phyloP scores from a whole-genome alignment of 2,797 vertebrate species.

The Adelosebastes latens region DNA sequence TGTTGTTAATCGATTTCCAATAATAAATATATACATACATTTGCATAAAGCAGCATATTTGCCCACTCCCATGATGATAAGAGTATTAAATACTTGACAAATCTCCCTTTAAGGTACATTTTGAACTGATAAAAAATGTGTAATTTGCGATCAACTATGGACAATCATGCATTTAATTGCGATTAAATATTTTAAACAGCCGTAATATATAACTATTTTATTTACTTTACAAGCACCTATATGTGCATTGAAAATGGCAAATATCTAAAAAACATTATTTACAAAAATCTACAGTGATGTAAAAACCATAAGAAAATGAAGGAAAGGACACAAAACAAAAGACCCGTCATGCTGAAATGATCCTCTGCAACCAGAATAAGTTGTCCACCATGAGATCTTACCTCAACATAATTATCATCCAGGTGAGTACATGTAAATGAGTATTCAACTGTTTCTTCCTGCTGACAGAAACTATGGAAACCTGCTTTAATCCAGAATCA shows the following conservation, averaged over 20 bases:
- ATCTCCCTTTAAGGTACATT: too few relatives aligned
- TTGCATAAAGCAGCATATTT: too few relatives aligned
- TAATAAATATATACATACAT: too few relatives aligned
- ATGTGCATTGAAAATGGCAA: not conserved
- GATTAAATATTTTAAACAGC: too few relatives aligned
- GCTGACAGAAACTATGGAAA: conserved; percentile 24
- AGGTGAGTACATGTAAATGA: conserved; percentile 6
- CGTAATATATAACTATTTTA: too few relatives aligned
- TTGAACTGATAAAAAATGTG: too few relatives aligned
- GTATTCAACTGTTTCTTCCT: not conserved
- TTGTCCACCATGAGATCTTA: not conserved
- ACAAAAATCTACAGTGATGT: not conserved
- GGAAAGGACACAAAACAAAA: not conserved
- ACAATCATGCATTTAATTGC: too few relatives aligned
- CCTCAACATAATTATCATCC: conserved; percentile 12
- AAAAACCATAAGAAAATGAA: not conserved
- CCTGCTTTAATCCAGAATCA: conserved; percentile 15
- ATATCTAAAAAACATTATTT: not conserved
- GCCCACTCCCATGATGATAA: too few relatives aligned
- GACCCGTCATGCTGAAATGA: not conserved
- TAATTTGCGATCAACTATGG: not conserved
- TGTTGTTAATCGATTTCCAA: too few relatives aligned
- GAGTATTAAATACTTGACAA: too few relatives aligned
- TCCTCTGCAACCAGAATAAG: not conserved
- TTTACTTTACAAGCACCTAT: too few relatives aligned